Base-by-base conservation (phyloP, 2,113 vertebrate genomes). In the Acrocephalus kingi region DNA sequence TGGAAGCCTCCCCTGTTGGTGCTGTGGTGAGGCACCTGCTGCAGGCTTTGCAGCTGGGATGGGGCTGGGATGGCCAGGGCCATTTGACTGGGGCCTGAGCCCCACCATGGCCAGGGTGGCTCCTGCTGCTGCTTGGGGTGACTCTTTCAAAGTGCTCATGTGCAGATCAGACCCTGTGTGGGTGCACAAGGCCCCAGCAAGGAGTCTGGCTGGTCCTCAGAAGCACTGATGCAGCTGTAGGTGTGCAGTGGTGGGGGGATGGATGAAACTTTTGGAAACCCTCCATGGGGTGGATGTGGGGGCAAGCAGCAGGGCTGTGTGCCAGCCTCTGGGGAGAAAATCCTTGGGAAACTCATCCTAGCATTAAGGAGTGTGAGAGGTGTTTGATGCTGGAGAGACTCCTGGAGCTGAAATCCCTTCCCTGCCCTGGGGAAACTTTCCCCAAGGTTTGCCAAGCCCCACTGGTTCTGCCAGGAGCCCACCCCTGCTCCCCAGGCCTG, bases 211-310 rank as follows among this genome's bases (percentile, higher is more conserved):
- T n/a, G n/a, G n/a, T n/a, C n/a, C n/a, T n/a, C n/a, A n/a, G n/a
- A n/a, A n/a, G n/a, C n/a, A n/a, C n/a, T n/a, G n/a, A n/a, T n/a
- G n/a, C n/a, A n/a, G n/a, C n/a, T n/a, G n/a, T n/a, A n/a, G n/a
- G n/a, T n/a, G n/a, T n/a, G n/a, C n/a, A n/a, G n/a, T n/a, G n/a
- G n/a, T 0, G 0, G 24, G 11, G 25, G 25, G 13, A 31, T 24
- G 20, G 71, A 24, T 61, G 51, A 73, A 80, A 51, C 49, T 73
- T 58, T 39, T 9, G 45, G 79, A 61, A 82, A 28, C 33, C 19
- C 84, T 33, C 22, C 5, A 2, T 0, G 12, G 31, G 37, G 22
- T 3, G 18, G 46, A 28, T 1, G 6, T 0, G 0, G 48, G 58
- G 45, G 12, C 6, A 20, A 43, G 61, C 4, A 0, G 49, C 35